Base-by-base conservation (phyloP, 2,888 invertebrate genomes). In the Galeopsomyia nigrocyanea region DNA sequence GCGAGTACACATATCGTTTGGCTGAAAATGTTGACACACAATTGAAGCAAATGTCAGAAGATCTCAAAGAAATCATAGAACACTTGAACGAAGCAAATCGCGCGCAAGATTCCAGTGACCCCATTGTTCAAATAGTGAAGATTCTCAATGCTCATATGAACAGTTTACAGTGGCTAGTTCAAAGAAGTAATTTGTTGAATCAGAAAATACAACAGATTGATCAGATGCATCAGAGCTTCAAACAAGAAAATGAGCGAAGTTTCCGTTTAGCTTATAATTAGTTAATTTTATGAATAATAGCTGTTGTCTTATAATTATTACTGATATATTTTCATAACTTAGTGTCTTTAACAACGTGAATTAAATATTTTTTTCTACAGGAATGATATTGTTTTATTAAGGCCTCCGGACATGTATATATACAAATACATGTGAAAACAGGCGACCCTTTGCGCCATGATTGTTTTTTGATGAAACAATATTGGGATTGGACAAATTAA, bases 121-220 rank as follows among this genome's bases (percentile, higher is more conserved):
- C 97, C 0, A 93, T 97, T 61, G 93, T 94, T 10, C 97, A 97
- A 88, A 95, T 98, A 78, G 94, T 96, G 0, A 94, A 95, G 78
- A 97, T 98, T 76, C 88, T 98, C 3, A 98, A 97, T 87, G 96
- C 97, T 0, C 98, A 98, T 84, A 97, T 97, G 94, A 96, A 96
- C 60, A 96, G 97, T 0, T 89, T 98, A 83, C 96, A 97, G 80
- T 98, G 97, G 97, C 92, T 98, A 55, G 97, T 98, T 83, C 92
- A 93, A 77, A 94, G 94, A 68, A 93, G 95, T 5, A 90, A 92
- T 0, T 90, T 92, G 75, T 91, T 97, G 50, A 91, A 92, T 21
- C 91, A 92, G 26, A 93, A 94, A 80, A 88, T 96, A 62, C 95
- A 96, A 80, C 94, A 95, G 68, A 90, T 97, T 31, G 91, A 93